phyloP scores from a whole-genome alignment of 2,888 invertebrate species.

The Ypsolopha sequella region DNA sequence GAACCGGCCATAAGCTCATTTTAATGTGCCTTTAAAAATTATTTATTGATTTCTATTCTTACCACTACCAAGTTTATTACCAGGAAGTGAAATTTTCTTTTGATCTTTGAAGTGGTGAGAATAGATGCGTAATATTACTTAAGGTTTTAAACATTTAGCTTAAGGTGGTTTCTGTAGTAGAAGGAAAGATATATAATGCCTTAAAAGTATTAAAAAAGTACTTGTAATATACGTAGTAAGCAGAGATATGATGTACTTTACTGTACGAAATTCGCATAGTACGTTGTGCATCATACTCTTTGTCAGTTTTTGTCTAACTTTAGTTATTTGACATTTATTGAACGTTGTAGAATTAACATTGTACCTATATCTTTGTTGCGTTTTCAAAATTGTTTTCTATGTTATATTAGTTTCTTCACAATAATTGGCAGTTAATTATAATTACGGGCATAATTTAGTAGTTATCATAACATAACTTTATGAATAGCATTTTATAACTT shows the following conservation, averaged over 20 bases:
- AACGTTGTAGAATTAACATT: not conserved
- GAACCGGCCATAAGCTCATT: constrained; percentile 52
- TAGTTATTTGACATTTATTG: constrained; percentile 13
- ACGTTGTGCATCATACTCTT: constrained; percentile 54
- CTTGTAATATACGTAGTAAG: constrained; percentile 50
- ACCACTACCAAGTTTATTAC: constrained; percentile 16
- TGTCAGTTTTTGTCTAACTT: constrained; percentile 37
- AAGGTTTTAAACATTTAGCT: constrained; percentile 43
- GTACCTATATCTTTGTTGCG: not conserved
- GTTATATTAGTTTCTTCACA: not conserved
- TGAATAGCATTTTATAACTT: constrained; percentile 6
- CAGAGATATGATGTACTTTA: constrained; percentile 62
- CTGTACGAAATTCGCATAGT: constrained; percentile 65
- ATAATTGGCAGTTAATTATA: constrained; percentile 4
- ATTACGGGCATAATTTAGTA: constrained; percentile 6
- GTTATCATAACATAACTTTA: constrained; percentile 13
- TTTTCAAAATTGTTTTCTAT: not conserved
- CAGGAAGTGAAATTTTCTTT: not conserved
- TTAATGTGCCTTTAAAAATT: constrained; percentile 43
- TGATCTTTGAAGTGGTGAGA: constrained; percentile 17
- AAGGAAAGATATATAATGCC: constrained; percentile 48
- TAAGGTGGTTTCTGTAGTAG: constrained; percentile 44
- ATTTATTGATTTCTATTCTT: not conserved
- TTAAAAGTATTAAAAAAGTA: constrained; percentile 65
- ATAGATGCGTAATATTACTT: constrained; percentile 17